phyloP scores from a whole-genome alignment of 2,797 vertebrate genomes.

The Luscinia luscinia region DNA sequence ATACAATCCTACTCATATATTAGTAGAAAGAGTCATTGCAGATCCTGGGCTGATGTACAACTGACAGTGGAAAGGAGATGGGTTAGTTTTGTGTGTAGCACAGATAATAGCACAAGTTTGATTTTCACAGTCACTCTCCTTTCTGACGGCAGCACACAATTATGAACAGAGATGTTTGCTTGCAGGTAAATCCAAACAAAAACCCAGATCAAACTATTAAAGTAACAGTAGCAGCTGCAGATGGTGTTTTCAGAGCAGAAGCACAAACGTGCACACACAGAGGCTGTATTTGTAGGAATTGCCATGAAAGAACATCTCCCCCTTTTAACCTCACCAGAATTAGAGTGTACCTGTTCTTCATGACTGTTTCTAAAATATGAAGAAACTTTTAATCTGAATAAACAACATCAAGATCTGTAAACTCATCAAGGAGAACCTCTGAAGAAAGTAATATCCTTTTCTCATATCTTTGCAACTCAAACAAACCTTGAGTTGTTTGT shows the following conservation, averaged over 20 bases:
- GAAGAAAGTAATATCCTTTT: background rate
- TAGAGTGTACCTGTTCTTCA: background rate
- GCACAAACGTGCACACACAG: background rate
- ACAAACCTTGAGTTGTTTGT: conserved; percentile 14
- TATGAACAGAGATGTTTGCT: background rate
- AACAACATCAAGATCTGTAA: background rate
- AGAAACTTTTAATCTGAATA: background rate
- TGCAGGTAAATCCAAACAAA: background rate
- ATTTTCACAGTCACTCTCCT: background rate
- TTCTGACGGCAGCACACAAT: background rate
- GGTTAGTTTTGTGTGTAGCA: background rate
- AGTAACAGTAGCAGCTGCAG: background rate
- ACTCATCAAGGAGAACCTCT: conserved; percentile 4
- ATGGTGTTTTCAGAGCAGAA: background rate
- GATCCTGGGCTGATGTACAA: background rate
- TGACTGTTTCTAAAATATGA: background rate
- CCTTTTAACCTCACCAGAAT: background rate
- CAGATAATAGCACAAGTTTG: background rate
- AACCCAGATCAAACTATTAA: background rate
- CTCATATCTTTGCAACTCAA: background rate
- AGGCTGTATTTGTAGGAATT: background rate
- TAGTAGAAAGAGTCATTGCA: background rate
- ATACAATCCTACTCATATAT: background rate
- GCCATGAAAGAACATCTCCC: background rate
- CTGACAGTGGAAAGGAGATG: background rate